Evolutionary conservation across 1,140 invertebrate genomes (phyloP).

Genomic region (Procambarus clarkii): DNA sequence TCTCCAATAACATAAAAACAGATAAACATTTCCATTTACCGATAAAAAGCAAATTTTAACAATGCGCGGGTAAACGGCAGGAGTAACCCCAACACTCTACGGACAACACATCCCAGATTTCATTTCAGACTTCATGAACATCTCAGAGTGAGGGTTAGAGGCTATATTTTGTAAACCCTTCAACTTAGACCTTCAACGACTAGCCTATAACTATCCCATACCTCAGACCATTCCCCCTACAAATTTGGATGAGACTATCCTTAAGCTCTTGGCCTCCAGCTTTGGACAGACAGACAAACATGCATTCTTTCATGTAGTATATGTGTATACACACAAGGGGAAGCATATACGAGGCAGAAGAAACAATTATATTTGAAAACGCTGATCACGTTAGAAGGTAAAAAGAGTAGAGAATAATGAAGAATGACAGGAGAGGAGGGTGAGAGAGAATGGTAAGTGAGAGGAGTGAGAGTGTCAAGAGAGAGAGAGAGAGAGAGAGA

Average conservation of each 20-base stretch:
- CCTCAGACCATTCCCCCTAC: not conserved
- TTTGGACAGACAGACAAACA: too few relatives aligned
- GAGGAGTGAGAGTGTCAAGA: not conserved
- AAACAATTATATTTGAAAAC: too few relatives aligned
- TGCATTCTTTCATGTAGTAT: too few relatives aligned
- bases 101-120: too few relatives aligned
- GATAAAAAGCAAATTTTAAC: too few relatives aligned
- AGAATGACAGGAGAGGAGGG: not conserved
- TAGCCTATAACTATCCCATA: too few relatives aligned
- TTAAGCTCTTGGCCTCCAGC: too few relatives aligned
- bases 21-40: too few relatives aligned
- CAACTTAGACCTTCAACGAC: not conserved
- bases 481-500: not conserved
- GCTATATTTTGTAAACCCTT: not conserved
- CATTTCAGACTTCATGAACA: too few relatives aligned
- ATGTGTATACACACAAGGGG: too few relatives aligned
- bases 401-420: not conserved
- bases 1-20: not conserved
- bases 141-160: not conserved
- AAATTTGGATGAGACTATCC: not conserved
- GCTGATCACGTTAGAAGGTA: not conserved
- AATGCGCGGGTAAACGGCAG: too few relatives aligned
- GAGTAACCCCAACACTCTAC: not conserved
- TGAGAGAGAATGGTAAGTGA: not conserved
- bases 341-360: not conserved